These are phyloP conservation scores for Eubasilissa splendida DNA, from an alignment of 2,888 invertebrate genomes.

Conservation along the genomic window DNA sequence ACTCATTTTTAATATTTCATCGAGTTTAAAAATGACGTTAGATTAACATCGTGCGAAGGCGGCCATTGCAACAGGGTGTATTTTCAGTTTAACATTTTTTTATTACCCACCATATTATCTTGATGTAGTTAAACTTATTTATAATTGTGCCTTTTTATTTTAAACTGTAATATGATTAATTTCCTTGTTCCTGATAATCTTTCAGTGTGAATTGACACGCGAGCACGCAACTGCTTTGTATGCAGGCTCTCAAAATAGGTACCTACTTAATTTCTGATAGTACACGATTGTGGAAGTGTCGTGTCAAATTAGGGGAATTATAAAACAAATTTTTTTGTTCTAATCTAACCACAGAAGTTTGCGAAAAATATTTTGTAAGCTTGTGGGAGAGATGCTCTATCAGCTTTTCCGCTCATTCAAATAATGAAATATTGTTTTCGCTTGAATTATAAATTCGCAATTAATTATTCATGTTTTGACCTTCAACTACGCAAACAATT, in stretches of 20 bases:
- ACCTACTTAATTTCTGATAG: neutral
- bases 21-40: too few relatives aligned
- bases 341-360: neutral
- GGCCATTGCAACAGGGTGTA: neutral
- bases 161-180: conserved; percentile 27
- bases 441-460: neutral
- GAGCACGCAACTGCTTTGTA: neutral
- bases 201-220: neutral
- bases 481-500: neutral
- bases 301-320: neutral
- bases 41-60: conserved; percentile 2
- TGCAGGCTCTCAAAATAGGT: neutral
- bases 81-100: neutral
- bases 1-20: too few relatives aligned
- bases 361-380: neutral
- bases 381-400: conserved; percentile 5
- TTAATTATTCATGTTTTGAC: neutral
- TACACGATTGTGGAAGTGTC: conserved; percentile 1
- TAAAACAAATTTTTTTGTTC: neutral
- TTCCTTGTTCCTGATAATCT: conserved; percentile 7
- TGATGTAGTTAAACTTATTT: conserved; percentile 13
- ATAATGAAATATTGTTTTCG: neutral
- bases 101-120: conserved; percentile 1
- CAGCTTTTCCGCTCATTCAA: neutral
- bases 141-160: conserved; percentile 14